Percentiles rank a stretch among this genome's conserved stretches.
Evolutionary conservation across 2,113 vertebrate species (phyloP).

Genomic region (Mandrillus leucophaeus): DNA sequence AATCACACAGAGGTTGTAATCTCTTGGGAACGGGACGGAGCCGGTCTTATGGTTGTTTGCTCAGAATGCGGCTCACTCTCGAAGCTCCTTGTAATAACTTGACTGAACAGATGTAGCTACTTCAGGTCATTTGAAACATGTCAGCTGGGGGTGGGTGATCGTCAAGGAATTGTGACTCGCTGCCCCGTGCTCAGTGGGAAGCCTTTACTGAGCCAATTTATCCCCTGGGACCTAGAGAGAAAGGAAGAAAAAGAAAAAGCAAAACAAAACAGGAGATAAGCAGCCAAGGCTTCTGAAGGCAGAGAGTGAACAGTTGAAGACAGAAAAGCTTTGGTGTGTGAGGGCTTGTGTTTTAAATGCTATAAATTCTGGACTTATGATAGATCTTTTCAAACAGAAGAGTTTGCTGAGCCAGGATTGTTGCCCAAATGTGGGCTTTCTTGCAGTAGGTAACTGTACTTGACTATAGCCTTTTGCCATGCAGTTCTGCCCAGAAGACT

Average conservation of each 20-base stretch:
- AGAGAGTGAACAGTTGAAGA: neutral
- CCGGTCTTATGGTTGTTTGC: neutral
- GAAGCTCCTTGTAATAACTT: neutral
- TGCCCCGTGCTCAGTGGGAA: neutral
- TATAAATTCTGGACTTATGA: neutral
- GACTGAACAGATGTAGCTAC: neutral
- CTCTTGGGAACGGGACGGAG: rapidly evolving
- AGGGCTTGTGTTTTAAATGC: neutral
- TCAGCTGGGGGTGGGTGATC: neutral
- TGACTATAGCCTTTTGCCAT: neutral
- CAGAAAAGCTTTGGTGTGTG: neutral
- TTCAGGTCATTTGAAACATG: neutral
- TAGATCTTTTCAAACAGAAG: neutral
- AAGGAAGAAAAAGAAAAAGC: neutral
- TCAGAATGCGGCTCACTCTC: neutral
- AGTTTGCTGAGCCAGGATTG: neutral
- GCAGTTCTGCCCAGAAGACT: neutral
- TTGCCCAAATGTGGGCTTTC: neutral
- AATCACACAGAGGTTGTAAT: neutral
- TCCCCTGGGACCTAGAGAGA: neutral
- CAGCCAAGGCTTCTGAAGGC: neutral
- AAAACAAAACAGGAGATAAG: neutral
- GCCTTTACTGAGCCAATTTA: neutral
- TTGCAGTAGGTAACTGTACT: neutral
- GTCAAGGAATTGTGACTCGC: neutral